phyloP scores from a whole-genome alignment of 2,888 invertebrate species.

The Itoplectis maculator region DNA sequence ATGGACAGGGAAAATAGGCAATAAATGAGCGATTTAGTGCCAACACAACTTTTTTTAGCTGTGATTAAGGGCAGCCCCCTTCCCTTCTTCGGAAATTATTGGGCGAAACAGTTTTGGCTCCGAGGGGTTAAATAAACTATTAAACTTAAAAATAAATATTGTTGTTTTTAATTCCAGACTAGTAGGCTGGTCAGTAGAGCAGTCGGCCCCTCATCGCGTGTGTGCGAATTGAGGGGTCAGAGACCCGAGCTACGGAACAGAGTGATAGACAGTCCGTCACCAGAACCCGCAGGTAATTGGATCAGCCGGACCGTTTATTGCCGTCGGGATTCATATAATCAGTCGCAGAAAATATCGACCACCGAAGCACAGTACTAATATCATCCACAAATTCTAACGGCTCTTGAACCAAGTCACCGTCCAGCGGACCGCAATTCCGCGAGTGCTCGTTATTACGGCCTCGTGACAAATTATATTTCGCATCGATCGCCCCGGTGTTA shows the following conservation, averaged over 20 bases:
- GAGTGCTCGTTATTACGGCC: constrained; percentile 54
- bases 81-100: too few relatives aligned
- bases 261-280: constrained; percentile 31
- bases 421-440: constrained; percentile 76
- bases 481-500: constrained; percentile 45
- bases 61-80: too few relatives aligned
- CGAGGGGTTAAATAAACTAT: background rate
- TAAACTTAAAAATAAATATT: background rate
- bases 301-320: constrained; percentile 39
- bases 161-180: background rate
- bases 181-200: constrained; percentile 20
- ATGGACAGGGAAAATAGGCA: too few relatives aligned
- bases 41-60: too few relatives aligned
- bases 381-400: constrained; percentile 72
- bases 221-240: constrained; percentile 17
- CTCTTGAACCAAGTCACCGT: constrained; percentile 66
- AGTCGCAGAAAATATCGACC: constrained; percentile 43
- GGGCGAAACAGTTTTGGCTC: too few relatives aligned
- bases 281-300: constrained; percentile 34
- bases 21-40: too few relatives aligned
- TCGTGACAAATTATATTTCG: constrained; percentile 67
- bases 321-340: constrained; percentile 48
- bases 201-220: constrained; percentile 22
- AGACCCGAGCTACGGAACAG: constrained; percentile 22
- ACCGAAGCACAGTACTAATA: constrained; percentile 38